phyloP scores from a whole-genome alignment of 2,888 invertebrate genomes.

The Drosophila quinaria region DNA sequence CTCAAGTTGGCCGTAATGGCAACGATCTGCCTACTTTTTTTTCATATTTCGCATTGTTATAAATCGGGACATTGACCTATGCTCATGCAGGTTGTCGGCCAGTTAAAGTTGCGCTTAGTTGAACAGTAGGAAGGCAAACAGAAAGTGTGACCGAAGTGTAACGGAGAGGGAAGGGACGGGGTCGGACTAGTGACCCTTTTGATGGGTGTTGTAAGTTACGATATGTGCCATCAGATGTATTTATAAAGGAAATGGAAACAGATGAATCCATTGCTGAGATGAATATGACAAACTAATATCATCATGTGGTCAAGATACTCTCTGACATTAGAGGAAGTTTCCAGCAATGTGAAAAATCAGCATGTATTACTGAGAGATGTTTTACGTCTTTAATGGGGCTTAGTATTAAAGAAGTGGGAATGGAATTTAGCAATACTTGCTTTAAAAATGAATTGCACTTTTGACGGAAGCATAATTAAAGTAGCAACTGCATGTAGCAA shows the following conservation, averaged over 20 bases:
- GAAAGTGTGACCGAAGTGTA: constrained; percentile 21
- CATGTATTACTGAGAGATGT: background rate
- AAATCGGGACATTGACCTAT: constrained; percentile 77
- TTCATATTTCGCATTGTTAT: constrained; percentile 62
- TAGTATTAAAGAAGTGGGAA: background rate
- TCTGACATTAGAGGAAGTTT: background rate
- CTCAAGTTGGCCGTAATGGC: constrained; percentile 49
- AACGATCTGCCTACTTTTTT: constrained; percentile 30
- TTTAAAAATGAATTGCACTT: constrained; percentile 3
- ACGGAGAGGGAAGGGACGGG: constrained; percentile 2
- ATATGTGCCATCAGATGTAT: background rate
- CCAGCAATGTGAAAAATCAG: background rate
- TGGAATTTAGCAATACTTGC: background rate
- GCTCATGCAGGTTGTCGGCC: constrained; percentile 47
- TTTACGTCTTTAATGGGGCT: background rate
- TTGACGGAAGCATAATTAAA: constrained; percentile 31
- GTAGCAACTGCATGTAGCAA: constrained; percentile 14
- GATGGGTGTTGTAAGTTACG: constrained; percentile 25
- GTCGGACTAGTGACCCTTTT: constrained; percentile 54
- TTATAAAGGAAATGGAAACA: background rate
- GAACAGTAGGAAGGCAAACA: constrained; percentile 26
- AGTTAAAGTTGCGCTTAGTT: constrained; percentile 47
- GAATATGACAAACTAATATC: constrained; percentile 30
- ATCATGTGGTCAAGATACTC: constrained; percentile 2
- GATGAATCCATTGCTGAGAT: constrained; percentile 25